Percentiles rank a stretch among this genome's conserved stretches.
Conservation (phyloP, 1,140 invertebrate genomes). For the Campodea augens region DNA sequence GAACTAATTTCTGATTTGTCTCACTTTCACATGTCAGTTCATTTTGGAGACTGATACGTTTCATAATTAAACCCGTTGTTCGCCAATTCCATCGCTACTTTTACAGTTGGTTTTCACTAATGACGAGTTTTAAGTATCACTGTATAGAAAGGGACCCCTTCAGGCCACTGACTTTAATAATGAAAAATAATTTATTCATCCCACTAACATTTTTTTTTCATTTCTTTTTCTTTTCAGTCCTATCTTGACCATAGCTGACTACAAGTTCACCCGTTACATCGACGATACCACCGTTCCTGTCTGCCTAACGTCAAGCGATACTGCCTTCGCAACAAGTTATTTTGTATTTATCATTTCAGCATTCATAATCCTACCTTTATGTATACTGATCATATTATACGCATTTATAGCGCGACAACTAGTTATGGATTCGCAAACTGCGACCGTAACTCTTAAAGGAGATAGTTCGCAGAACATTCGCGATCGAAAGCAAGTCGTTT, state of each 20-base stretch:
- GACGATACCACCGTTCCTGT: constrained; percentile 31
- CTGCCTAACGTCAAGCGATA: constrained; percentile 44
- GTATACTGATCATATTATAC: constrained; percentile 54
- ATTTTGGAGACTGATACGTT: no score
- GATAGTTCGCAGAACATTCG: constrained; percentile 15
- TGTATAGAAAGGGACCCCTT: no score
- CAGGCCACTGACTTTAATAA: no score
- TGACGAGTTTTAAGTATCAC: no score
- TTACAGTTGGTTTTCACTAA: no score
- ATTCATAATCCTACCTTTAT: constrained; percentile 55
- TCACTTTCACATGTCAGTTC: no score
- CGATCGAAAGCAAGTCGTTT: constrained; percentile 45
- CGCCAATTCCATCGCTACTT: no score
- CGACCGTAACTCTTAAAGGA: background rate
- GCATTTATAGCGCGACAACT: constrained; percentile 53
- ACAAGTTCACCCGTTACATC: constrained; percentile 39
- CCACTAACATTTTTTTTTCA: no score
- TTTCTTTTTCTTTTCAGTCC: no score
- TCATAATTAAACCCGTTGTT: no score
- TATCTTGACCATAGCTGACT: constrained; percentile 51
- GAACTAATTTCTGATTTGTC: no score
- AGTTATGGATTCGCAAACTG: constrained; percentile 27
- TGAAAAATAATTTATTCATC: no score
- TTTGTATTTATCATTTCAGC: constrained; percentile 46
- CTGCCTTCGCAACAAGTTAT: constrained; percentile 46